phyloP scores from a whole-genome alignment of 92 coral and sea anemone species.

The Umimayanthus kanabou region DNA sequence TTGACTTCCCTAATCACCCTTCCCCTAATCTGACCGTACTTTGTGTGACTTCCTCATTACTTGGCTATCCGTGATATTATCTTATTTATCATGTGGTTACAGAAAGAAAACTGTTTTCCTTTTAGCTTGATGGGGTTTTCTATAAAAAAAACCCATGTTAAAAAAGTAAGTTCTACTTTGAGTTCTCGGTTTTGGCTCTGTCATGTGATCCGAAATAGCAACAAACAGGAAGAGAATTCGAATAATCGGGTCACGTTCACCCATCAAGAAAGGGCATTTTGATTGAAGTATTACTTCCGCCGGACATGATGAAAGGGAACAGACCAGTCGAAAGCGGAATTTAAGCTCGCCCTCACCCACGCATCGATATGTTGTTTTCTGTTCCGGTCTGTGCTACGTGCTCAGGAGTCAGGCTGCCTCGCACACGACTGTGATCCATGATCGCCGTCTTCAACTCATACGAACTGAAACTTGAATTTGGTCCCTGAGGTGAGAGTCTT shows the following conservation, averaged over 20 bases:
- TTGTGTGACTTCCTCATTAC: too few species aligned
- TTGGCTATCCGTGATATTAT: too few species aligned
- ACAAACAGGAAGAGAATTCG: not conserved
- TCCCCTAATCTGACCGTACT: too few species aligned
- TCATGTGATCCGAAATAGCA: not conserved
- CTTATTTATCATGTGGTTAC: too few species aligned
- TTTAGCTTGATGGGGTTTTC: too few species aligned
- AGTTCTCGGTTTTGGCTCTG: not conserved
- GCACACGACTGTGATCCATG: not conserved
- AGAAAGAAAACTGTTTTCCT: too few species aligned
- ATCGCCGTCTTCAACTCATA: too few species aligned
- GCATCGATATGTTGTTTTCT: not conserved
- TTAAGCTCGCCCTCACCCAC: not conserved
- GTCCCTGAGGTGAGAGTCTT: too few species aligned
- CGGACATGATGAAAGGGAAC: slow-evolving; percentile 9
- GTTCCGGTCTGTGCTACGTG: slow-evolving; percentile 8
- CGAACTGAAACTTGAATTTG: not conserved
- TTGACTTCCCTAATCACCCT: too few species aligned
- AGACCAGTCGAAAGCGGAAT: slow-evolving; percentile 21
- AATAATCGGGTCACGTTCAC: not conserved
- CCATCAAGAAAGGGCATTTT: not conserved
- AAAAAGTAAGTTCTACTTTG: too few species aligned
- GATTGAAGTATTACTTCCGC: not conserved
- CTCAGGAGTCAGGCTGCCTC: not conserved
- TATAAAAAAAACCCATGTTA: too few species aligned